Evolutionary conservation across 2,797 vertebrate genomes (phyloP).

Genomic region (Helostoma temminkii): DNA sequence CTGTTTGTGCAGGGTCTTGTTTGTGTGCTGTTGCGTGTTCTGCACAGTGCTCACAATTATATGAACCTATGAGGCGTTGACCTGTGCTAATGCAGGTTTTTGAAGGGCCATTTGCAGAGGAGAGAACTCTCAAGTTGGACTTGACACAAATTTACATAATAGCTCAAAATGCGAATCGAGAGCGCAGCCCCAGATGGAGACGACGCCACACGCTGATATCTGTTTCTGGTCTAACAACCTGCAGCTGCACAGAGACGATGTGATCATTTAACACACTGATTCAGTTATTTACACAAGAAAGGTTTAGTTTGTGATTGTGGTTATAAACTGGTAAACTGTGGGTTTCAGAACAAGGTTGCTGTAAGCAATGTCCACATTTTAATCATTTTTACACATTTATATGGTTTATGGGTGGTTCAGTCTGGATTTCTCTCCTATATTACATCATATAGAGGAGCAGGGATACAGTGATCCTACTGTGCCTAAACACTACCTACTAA

Average conservation of each 20-base stretch:
- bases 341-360: not conserved
- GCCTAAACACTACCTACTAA: too few relatives aligned
- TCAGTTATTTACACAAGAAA: not conserved
- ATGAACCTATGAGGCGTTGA: slow-evolving; percentile 13
- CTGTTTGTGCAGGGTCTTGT: not conserved
- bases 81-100: slow-evolving; percentile 11
- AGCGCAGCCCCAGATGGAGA: not conserved
- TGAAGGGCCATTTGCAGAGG: not conserved
- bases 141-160: slow-evolving; percentile 47
- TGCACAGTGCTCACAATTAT: not conserved
- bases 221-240: slow-evolving; percentile 11
- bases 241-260: slow-evolving; percentile 4
- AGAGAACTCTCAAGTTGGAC: slow-evolving; percentile 21
- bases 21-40: not conserved
- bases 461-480: too few relatives aligned
- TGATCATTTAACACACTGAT: not conserved
- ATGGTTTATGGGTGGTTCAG: too few relatives aligned
- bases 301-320: not conserved
- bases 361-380: too few relatives aligned
- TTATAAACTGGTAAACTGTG: not conserved
- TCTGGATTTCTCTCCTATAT: too few relatives aligned
- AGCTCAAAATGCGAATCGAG: slow-evolving; percentile 3
- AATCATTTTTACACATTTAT: too few relatives aligned
- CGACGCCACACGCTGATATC: not conserved
- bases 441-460: too few relatives aligned